Percentiles rank a stretch among this genome's conserved stretches.
Conservation (phyloP, 1,140 invertebrate genomes). For the Thaumatotibia leucotreta region DNA sequence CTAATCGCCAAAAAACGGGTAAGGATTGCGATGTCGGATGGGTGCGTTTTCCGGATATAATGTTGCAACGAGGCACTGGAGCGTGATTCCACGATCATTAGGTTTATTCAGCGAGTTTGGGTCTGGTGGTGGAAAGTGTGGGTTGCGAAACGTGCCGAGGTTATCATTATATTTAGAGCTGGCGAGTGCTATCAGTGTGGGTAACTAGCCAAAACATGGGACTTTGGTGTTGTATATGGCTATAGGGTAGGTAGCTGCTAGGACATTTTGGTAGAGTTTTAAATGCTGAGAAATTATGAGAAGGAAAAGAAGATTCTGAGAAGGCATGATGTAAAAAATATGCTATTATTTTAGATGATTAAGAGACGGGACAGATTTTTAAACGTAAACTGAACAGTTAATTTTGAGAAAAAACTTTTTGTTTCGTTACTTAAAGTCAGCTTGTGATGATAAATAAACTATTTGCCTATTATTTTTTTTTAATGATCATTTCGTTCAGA, state of each 20-base stretch:
- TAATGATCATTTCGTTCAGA: too few relatives aligned
- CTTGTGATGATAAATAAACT: too few relatives aligned
- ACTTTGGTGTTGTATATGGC: neutral
- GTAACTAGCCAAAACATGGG: slow-evolving; percentile 5
- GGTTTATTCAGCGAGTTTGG: slow-evolving; percentile 15
- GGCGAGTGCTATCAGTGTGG: slow-evolving; percentile 17
- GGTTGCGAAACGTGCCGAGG: slow-evolving; percentile 21
- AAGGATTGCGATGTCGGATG: slow-evolving; percentile 27
- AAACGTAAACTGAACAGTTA: too few relatives aligned
- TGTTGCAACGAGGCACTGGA: slow-evolving; percentile 40
- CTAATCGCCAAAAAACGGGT: neutral
- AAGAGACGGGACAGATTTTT: too few relatives aligned
- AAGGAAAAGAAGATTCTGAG: too few relatives aligned
- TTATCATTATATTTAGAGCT: slow-evolving; percentile 18
- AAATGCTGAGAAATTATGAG: too few relatives aligned
- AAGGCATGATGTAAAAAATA: too few relatives aligned
- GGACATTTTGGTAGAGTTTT: too few relatives aligned
- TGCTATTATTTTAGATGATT: too few relatives aligned
- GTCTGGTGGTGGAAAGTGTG: neutral
- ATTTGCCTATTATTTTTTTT: too few relatives aligned
- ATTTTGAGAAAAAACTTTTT: too few relatives aligned
- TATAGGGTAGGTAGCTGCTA: neutral
- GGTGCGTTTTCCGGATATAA: slow-evolving; percentile 42
- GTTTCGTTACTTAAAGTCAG: too few relatives aligned
- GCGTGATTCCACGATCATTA: slow-evolving; percentile 43